Evolutionary conservation across 2,888 invertebrate genomes (phyloP).

Genomic region (Phyllotreta striolata): DNA sequence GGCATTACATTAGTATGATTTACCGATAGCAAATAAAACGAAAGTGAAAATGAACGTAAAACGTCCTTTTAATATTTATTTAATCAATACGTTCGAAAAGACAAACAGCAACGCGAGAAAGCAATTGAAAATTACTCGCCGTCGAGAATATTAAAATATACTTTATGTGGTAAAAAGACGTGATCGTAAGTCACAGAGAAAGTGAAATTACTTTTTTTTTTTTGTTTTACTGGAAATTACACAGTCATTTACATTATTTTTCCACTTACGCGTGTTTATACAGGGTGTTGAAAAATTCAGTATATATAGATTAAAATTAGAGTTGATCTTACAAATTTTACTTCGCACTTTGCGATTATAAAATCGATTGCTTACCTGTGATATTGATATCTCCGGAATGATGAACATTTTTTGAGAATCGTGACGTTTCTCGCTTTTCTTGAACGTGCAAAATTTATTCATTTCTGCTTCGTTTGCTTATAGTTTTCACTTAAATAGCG

Average conservation of each 20-base stretch:
- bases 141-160: constrained; percentile 3
- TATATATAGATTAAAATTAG: too few relatives aligned
- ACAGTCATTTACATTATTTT: constrained; percentile 1
- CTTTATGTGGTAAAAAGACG: background rate
- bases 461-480: constrained; percentile 36
- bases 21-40: constrained; percentile 13
- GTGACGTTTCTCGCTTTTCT: constrained; percentile 52
- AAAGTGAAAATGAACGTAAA: constrained; percentile 20
- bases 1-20: constrained; percentile 18
- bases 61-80: constrained; percentile 17
- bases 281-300: background rate
- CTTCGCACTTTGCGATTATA: too few relatives aligned
- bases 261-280: background rate
- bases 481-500: constrained; percentile 5
- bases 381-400: constrained; percentile 56
- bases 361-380: constrained; percentile 50
- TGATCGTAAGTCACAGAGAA: constrained; percentile 19
- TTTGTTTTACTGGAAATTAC: background rate
- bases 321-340: too few relatives aligned
- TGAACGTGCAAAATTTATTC: constrained; percentile 55
- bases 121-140: constrained; percentile 15
- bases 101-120: constrained; percentile 21
- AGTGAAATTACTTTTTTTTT: constrained; percentile 10
- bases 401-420: constrained; percentile 52
- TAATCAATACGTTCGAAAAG: constrained; percentile 21